Base-by-base conservation (phyloP, 2,113 vertebrate genomes). In the Hydropotes inermis region DNA sequence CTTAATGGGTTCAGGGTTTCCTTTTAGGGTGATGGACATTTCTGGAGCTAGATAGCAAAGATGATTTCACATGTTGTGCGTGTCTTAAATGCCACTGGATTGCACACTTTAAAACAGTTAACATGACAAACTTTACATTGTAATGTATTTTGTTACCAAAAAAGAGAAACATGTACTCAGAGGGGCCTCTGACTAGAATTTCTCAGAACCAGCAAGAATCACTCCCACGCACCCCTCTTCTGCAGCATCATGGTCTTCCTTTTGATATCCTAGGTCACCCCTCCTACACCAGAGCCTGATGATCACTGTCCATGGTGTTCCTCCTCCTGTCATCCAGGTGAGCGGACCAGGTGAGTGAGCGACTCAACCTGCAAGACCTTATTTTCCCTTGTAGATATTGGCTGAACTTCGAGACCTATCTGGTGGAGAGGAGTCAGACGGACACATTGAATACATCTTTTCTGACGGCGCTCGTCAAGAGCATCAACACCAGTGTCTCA, bases 361-460 rank as follows among this genome's bases (percentile, higher is more conserved):
- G 5, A 25, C 10, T 57, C 50, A 23, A 9, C 10, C 43, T 67
- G 13, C 8, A 74, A 52, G 11, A 28, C 11, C 17, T 14, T 47
- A 1, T n/a, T 9, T 55, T 15, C 14, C 70, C 43, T 90, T 97
- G 47, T 90, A 98, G 98, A 13, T 97, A 96, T 67, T 98, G 98
- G 97, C 81, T 96, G 11, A 36, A 94, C n/a, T 95, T 70, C 0
- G 96, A 98, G 95, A 5, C 3, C 84, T 45, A 94, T 17, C 93
- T 98, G 57, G 50, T 93, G 89, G 89, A 96, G 61, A 5, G 10
- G 0, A 57, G 10, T 39, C 11, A 1, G 1, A 0, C 0, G 4
- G 23, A 36, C 2, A 45, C 0, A 0, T 54, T 96, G 93, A 36
- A 98, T 12, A 52, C 12, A 4, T 0, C 58, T 50, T 95, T 97